Evolutionary conservation across 1,140 invertebrate species (phyloP).

Genomic region (Melipona quadrifasciata): DNA sequence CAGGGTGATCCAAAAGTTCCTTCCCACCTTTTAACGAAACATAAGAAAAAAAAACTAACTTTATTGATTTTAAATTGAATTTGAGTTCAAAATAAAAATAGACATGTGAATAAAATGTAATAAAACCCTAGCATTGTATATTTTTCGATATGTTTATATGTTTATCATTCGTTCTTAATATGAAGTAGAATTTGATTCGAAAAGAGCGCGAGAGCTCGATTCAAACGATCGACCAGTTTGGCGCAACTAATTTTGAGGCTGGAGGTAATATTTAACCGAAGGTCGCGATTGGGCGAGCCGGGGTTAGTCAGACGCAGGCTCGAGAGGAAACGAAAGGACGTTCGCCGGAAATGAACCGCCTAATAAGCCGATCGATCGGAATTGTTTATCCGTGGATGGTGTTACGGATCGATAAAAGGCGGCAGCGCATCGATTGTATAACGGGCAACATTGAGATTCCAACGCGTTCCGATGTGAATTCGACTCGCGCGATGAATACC

Average conservation of each 20-base stretch:
- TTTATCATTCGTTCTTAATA: too few species aligned
- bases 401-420: constrained; percentile 55
- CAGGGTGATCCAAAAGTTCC: too few species aligned
- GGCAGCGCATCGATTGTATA: constrained; percentile 55
- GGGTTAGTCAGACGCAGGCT: constrained; percentile 11
- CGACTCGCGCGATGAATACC: constrained; percentile 40
- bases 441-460: constrained; percentile 55
- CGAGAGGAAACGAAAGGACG: constrained; percentile 34
- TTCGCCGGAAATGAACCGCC: constrained; percentile 59
- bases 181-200: too few species aligned
- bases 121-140: too few species aligned
- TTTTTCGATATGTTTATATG: too few species aligned
- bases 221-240: neutral
- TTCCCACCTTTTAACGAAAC: too few species aligned
- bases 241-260: neutral
- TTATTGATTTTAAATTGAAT: too few species aligned
- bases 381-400: constrained; percentile 50
- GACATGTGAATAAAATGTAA: too few species aligned
- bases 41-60: too few species aligned
- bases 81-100: too few species aligned
- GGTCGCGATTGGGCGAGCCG: constrained; percentile 20
- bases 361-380: constrained; percentile 59
- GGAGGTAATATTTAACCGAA: constrained; percentile 10
- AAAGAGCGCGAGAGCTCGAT: neutral
- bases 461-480: neutral